Base-by-base conservation (phyloP, 2,113 vertebrate genomes). In the Cavia aperea region DNA sequence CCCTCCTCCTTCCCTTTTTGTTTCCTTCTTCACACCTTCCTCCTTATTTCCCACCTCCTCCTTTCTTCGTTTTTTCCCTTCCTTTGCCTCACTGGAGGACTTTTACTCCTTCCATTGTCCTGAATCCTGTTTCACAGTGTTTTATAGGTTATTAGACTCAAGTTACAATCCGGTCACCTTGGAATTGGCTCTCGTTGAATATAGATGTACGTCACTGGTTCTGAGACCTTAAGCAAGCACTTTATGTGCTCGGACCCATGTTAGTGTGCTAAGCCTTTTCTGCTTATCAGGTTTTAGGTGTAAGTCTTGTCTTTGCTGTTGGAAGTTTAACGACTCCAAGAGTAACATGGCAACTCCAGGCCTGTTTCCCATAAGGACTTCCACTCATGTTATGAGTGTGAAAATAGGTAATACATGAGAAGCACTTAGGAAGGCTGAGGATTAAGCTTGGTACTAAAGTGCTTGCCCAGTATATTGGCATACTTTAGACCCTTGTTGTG, bases 211-310 rank as follows among this genome's bases (percentile, higher is more conserved):
- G 65, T 93, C 81, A 72, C 54, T 66, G 81, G 54, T 84, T 33
- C 49, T 13, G 63, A 78, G 75, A 60, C 14, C 39, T 60, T 49
- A 54, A 95, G 79, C 86, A 77, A 58, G 66, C 51, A 51, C 43
- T 33, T 78, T n/a, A 6, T 31, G 16, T 33, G 66, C 63, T 92
- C 15, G 65, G 56, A 62, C 16, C 70, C 39, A 24, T 19, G 63
- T 19, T 23, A 39, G 12, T 90, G 88, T 79, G n/a, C 60, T 66
- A 86, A 70, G 12, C 19, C 26, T 75, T 84, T 93, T 62, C 51
- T 92, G 66, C 39, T 72, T 85, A 63, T 43, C 73, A 88, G 39
- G 62, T 43, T 90, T 83, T 81, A 81, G 66, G n/a, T 92, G 93
- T 66, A 81, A 86, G 58, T 81, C 2, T 60, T 88, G 10, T 83